phyloP scores from a whole-genome alignment of 2,888 invertebrate genomes.

The Scaptodrosophila latifasciaeformis region DNA sequence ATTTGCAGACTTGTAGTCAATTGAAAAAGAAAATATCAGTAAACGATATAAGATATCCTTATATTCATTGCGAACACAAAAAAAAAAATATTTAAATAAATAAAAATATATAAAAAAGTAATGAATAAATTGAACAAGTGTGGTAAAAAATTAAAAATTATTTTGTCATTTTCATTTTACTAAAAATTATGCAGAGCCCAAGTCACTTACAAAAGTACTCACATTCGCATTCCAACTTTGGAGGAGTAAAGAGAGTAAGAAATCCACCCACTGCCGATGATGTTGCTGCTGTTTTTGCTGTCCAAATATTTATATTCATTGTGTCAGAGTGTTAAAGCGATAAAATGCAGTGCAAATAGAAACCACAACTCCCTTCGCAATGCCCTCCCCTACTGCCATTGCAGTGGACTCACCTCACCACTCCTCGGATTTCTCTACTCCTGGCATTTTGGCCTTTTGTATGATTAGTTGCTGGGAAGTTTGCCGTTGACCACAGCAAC shows the following conservation, averaged over 20 bases:
- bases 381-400: neutral
- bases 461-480: conserved; percentile 47
- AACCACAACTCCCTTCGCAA: conserved; percentile 37
- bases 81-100: conserved; percentile 13
- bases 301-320: conserved; percentile 69
- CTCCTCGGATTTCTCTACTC: too few relatives aligned
- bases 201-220: conserved; percentile 23
- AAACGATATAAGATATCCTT: too few relatives aligned
- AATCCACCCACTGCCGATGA: conserved; percentile 31
- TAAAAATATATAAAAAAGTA: conserved; percentile 24
- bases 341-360: conserved; percentile 67
- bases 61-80: too few relatives aligned
- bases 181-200: conserved; percentile 65
- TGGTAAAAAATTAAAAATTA: conserved; percentile 24
- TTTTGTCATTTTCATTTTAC: conserved; percentile 50
- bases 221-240: too few relatives aligned
- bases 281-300: conserved; percentile 63
- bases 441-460: conserved; percentile 13
- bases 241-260: too few relatives aligned
- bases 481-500: conserved; percentile 60
- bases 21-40: too few relatives aligned
- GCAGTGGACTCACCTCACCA: too few relatives aligned
- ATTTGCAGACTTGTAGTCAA: conserved; percentile 33
- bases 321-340: conserved; percentile 68
- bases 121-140: conserved; percentile 35